Percentiles rank a stretch among this genome's conserved stretches.
These are phyloP conservation scores for Xenopus borealis DNA, from an alignment of 2,113 vertebrate genomes.

Conservation along the genomic window DNA sequence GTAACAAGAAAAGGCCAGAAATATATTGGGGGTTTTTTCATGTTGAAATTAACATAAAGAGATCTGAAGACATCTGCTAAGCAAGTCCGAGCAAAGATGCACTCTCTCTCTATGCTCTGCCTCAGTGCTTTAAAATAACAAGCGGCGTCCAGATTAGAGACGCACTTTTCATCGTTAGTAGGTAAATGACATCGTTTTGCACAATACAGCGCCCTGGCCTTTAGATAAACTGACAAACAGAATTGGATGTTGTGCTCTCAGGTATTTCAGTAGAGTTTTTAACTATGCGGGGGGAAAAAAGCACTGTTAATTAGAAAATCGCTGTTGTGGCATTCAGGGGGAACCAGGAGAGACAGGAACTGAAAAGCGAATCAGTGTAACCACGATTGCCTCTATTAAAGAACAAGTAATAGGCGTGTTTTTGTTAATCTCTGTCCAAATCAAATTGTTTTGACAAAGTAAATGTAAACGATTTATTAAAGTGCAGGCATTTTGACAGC, in stretches of 20 bases:
- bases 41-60: constrained; percentile 64
- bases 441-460: no score
- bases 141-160: constrained; percentile 56
- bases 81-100: constrained; percentile 57
- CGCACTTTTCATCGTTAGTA: constrained; percentile 56
- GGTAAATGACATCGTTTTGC: constrained; percentile 53
- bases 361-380: neutral
- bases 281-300: constrained; percentile 30
- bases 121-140: constrained; percentile 70
- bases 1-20: constrained; percentile 62
- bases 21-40: constrained; percentile 62
- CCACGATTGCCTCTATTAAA: neutral
- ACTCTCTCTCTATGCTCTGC: constrained; percentile 61
- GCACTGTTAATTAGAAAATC: constrained; percentile 38
- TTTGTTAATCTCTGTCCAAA: neutral
- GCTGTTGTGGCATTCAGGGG: constrained; percentile 10
- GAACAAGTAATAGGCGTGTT: neutral
- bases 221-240: constrained; percentile 62
- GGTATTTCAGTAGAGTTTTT: constrained; percentile 43
- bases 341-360: neutral
- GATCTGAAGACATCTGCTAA: constrained; percentile 65
- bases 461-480: no score
- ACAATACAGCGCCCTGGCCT: constrained; percentile 53
- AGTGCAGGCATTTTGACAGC: no score
- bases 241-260: constrained; percentile 45